A percentile compares a stretch with the other conserved stretches of the same genome.
Evolutionary conservation across 1,140 invertebrate species (phyloP).

Genomic region (Panagrolaimus sp.): DNA sequence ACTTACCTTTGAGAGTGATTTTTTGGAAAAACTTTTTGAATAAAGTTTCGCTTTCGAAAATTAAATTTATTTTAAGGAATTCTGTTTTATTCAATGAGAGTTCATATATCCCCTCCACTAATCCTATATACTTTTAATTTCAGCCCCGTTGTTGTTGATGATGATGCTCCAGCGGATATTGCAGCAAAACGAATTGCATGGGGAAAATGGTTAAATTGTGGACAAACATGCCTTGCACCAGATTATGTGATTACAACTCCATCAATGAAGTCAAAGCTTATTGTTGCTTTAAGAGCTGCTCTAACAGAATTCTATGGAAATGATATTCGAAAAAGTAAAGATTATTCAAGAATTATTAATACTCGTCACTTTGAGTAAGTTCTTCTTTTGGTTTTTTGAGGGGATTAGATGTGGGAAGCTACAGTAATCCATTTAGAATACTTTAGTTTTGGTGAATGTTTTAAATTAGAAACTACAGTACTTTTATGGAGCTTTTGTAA

Average conservation of each 20-base stretch:
- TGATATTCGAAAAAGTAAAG: conserved; percentile 71
- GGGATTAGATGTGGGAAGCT: too few relatives aligned
- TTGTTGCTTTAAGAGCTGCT: conserved; percentile 64
- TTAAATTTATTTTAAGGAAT: too few relatives aligned
- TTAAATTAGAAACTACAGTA: too few relatives aligned
- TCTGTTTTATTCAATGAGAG: too few relatives aligned
- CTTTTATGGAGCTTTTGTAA: too few relatives aligned
- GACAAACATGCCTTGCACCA: conserved; percentile 95
- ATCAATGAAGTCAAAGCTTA: conserved; percentile 54
- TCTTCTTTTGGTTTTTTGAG: conserved; percentile 63
- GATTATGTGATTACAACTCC: conserved; percentile 69
- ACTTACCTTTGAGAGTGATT: too few relatives aligned
- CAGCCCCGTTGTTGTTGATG: conserved; percentile 53
- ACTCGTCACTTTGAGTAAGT: conserved; percentile 66
- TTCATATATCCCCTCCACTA: too few relatives aligned
- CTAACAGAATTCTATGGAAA: conserved; percentile 79
- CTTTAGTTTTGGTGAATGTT: too few relatives aligned
- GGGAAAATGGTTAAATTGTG: conserved; percentile 88
- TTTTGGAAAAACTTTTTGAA: too few relatives aligned
- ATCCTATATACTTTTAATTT: background rate
- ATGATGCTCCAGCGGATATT: conserved; percentile 55
- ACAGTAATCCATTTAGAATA: too few relatives aligned
- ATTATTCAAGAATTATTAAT: conserved; percentile 80
- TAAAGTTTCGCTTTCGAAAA: too few relatives aligned
- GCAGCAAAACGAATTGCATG: conserved; percentile 71